A percentile compares a stretch with the other conserved stretches of the same genome.
phyloP scores from a whole-genome alignment of 1,140 invertebrate species.

The Elymnias hypermnestra region DNA sequence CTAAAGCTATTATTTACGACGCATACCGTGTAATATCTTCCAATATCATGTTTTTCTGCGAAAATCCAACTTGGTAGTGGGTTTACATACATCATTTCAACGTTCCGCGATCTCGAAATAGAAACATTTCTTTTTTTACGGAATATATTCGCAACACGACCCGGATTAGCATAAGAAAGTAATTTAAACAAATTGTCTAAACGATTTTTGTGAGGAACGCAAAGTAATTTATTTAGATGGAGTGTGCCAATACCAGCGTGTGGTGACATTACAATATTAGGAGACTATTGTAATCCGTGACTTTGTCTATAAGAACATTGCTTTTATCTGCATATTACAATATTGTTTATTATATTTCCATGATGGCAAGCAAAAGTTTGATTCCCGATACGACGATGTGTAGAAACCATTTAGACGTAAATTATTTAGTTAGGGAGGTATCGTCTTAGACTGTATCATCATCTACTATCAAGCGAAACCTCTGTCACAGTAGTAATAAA shows the following conservation, averaged over 20 bases:
- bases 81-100: conserved; percentile 12
- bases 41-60: conserved; percentile 57
- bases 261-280: conserved; percentile 12
- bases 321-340: too few species aligned
- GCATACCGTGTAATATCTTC: conserved; percentile 56
- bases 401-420: too few species aligned
- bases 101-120: conserved; percentile 35
- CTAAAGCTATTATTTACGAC: conserved; percentile 70
- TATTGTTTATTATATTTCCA: too few species aligned
- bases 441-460: too few species aligned
- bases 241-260: conserved; percentile 20
- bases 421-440: too few species aligned
- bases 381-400: too few species aligned
- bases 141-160: conserved; percentile 58
- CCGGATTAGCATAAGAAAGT: conserved; percentile 64
- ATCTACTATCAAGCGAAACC: too few species aligned
- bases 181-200: conserved; percentile 70
- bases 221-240: conserved; percentile 48
- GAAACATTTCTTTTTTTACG: conserved; percentile 37
- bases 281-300: too few species aligned
- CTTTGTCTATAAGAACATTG: too few species aligned
- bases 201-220: conserved; percentile 57
- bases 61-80: conserved; percentile 15
- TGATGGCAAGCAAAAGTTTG: too few species aligned
- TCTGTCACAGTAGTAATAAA: too few species aligned